phyloP scores from a whole-genome alignment of 2,797 vertebrate genomes.

The Premnoplex brunnescens region DNA sequence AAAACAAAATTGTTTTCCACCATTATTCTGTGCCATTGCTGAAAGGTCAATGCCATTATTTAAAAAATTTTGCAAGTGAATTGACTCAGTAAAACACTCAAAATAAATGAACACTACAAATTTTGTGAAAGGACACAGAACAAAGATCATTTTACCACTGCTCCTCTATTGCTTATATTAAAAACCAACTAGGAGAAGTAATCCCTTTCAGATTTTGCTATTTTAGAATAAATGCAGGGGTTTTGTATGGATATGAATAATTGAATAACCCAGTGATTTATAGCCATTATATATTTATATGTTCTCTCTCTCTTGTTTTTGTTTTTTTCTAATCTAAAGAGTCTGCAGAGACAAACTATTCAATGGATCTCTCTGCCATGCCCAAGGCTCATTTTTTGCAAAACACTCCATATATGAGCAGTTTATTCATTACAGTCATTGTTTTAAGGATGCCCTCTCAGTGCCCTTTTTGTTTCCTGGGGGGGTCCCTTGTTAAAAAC shows the following conservation, averaged over 20 bases:
- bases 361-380: background rate
- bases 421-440: background rate
- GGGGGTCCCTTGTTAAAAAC: background rate
- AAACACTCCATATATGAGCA: background rate
- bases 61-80: background rate
- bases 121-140: background rate
- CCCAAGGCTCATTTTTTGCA: background rate
- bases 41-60: background rate
- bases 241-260: constrained; percentile 31
- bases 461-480: background rate
- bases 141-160: background rate
- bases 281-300: constrained; percentile 48
- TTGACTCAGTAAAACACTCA: background rate
- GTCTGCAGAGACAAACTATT: background rate
- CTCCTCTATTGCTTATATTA: background rate
- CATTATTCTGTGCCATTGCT: background rate
- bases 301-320: background rate
- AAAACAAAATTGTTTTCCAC: background rate
- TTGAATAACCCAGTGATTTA: constrained; percentile 31
- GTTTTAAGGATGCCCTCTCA: background rate
- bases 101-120: background rate
- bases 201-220: background rate
- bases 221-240: constrained; percentile 34
- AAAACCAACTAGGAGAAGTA: constrained; percentile 6
- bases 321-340: background rate